Conservation (phyloP, 2,888 invertebrate genomes). For the Neoascia interrupta region DNA sequence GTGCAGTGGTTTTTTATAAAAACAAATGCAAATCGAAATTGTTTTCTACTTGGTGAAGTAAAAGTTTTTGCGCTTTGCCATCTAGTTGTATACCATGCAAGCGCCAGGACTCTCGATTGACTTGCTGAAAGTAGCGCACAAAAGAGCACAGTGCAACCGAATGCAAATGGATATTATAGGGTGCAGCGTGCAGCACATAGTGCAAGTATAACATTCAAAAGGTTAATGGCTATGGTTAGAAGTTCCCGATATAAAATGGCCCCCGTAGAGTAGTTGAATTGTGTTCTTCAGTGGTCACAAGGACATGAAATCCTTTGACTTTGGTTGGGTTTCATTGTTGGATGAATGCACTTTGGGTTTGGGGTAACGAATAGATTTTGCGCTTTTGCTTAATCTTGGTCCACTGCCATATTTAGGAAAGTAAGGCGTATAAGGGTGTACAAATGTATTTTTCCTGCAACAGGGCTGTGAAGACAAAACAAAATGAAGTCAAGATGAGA, state of each 20-base stretch:
- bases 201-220: slow-evolving; percentile 10
- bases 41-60: slow-evolving; percentile 24
- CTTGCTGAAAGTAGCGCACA: slow-evolving; percentile 7
- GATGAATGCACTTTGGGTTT: too few relatives aligned
- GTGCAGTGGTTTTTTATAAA: slow-evolving; percentile 52
- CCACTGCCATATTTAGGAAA: too few relatives aligned
- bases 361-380: too few relatives aligned
- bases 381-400: too few relatives aligned
- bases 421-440: too few relatives aligned
- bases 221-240: slow-evolving; percentile 33
- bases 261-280: slow-evolving; percentile 9
- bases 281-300: not conserved
- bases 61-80: slow-evolving; percentile 59
- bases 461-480: too few relatives aligned
- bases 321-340: too few relatives aligned
- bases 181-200: not conserved
- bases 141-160: slow-evolving; percentile 14
- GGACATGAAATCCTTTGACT: too few relatives aligned
- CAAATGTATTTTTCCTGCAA: too few relatives aligned
- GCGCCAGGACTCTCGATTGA: slow-evolving; percentile 5
- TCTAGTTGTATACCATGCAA: not conserved
- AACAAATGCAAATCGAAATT: slow-evolving; percentile 64
- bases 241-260: slow-evolving; percentile 35
- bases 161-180: slow-evolving; percentile 25
- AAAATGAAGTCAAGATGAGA: too few relatives aligned